phyloP scores from a whole-genome alignment of 1,140 invertebrate genomes.

The Pogonus chalceus region DNA sequence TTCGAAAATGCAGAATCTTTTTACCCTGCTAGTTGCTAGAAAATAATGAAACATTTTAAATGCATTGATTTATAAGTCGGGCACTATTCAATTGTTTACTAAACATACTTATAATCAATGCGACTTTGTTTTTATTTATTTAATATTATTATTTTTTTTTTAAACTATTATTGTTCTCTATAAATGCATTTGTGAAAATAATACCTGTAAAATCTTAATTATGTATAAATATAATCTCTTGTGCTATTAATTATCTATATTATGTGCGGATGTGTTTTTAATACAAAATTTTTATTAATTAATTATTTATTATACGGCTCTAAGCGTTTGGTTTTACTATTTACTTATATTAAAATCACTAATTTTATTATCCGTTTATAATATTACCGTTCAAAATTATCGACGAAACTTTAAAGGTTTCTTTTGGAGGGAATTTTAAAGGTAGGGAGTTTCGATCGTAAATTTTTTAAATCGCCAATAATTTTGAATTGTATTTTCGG shows the following conservation, averaged over 20 bases:
- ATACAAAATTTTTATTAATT: background rate
- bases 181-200: background rate
- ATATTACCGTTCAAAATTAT: too few species aligned
- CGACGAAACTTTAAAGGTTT: too few species aligned
- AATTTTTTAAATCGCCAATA: too few species aligned
- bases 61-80: background rate
- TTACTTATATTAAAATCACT: constrained; percentile 14
- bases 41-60: background rate
- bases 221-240: background rate
- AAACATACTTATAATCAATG: background rate
- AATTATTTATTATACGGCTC: background rate
- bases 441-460: too few species aligned
- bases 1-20: constrained; percentile 26
- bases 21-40: constrained; percentile 24
- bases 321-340: constrained; percentile 18
- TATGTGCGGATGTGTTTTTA: background rate
- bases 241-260: background rate
- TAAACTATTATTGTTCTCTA: background rate
- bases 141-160: background rate
- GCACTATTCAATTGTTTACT: too few species aligned
- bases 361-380: background rate
- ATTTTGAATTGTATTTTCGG: too few species aligned
- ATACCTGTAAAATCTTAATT: background rate
- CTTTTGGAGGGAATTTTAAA: too few species aligned
- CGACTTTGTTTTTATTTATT: background rate